Conservation (phyloP, 2,113 vertebrate species). For the Orthonyx spaldingii region DNA sequence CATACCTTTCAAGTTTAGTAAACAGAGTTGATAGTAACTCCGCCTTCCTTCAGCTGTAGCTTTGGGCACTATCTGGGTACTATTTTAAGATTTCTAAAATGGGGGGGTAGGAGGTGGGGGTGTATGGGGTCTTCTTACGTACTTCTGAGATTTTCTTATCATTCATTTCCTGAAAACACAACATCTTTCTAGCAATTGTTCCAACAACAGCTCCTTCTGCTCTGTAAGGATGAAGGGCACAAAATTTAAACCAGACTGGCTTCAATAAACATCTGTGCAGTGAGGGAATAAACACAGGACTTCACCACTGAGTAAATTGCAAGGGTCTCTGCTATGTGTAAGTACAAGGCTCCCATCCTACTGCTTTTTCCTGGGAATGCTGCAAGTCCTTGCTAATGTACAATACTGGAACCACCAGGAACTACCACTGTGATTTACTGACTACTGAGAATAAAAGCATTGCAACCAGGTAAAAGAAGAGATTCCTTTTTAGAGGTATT, state of each 20-base stretch:
- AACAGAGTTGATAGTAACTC: background rate
- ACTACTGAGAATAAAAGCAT: background rate
- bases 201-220: background rate
- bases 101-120: background rate
- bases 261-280: background rate
- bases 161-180: slow-evolving; percentile 24
- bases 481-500: background rate
- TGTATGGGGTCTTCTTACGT: background rate
- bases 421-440: background rate
- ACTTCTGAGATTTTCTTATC: background rate
- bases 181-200: slow-evolving; percentile 7
- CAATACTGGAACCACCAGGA: background rate
- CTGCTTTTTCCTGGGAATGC: background rate
- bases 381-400: background rate
- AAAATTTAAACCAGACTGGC: background rate
- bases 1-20: background rate
- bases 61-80: background rate
- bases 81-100: background rate
- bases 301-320: background rate
- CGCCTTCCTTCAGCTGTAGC: background rate
- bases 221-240: background rate
- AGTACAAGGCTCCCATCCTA: background rate
- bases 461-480: background rate
- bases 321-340: background rate
- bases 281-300: background rate